Evolutionary conservation across 2,797 vertebrate species (phyloP), one percentile per base, ranked within the genome.

Genomic region (Acipenser oxyrinchus): DNA sequence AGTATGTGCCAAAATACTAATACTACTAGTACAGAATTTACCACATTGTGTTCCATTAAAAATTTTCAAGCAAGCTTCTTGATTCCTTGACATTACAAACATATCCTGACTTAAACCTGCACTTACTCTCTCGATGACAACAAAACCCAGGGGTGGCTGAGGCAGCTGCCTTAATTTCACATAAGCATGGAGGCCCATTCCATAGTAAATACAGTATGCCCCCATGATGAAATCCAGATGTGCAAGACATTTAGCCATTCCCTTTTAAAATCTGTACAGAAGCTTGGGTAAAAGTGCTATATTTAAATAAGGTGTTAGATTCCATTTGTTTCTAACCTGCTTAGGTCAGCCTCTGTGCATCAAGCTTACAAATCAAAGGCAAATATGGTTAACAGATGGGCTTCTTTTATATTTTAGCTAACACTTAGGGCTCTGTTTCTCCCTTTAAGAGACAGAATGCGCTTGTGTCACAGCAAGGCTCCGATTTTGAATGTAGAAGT

Each of bases 91-190:
- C 12, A 58, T n/a, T 58, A 6, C 55, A 58, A 58, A 11, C 75
- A 78, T 86, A 58, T 82, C 84, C 76, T 87, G 80, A 82, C 79
- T 79, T 78, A 79, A 80, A 77, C 70, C 78, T 71, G 75, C 81
- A 83, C 77, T 77, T 79, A 80, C 82, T 70, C 67, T 79, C 75
- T 79, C 74, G 80, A 82, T 78, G 84, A 84, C 72, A 84, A 77
- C 67, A 81, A 76, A 69, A 64, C 78, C 76, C 77, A 77, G 71
- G 77, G 74, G 81, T 83, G 76, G 75, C 2, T 1, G 72, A 68
- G 61, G 72, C 77, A 78, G 83, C 83, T 86, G 84, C 86, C 77
- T 84, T 84, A 84, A 81, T 84, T 85, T 82, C 83, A 81, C 75
- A 69, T 70, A 74, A 78, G 77, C 75, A 70, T 81, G 77, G 74